Percentiles rank a stretch among this genome's conserved stretches.
Evolutionary conservation across 37 sponge, comb jelly and placozoan genomes (phyloP).

Genomic region (Oscarella lobularis): DNA sequence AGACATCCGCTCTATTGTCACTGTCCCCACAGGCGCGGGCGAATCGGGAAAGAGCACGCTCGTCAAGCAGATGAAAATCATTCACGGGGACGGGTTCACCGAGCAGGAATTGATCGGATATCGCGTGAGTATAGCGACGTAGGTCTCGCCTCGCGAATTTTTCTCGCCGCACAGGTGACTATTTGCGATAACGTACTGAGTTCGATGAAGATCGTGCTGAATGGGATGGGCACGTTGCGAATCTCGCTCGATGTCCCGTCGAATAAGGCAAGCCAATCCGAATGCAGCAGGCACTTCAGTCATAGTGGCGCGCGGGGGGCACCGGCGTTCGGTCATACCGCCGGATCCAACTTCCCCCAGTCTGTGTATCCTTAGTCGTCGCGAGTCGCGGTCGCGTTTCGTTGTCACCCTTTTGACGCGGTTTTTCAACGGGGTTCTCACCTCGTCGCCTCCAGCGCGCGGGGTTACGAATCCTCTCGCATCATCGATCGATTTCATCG

Average conservation of each 20-base stretch:
- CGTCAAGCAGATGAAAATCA: constrained; percentile 99
- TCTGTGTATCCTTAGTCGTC: too few relatives aligned
- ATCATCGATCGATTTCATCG: too few relatives aligned
- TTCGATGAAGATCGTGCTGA: constrained; percentile 81
- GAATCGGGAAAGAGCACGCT: constrained; percentile 97
- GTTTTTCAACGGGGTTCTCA: too few relatives aligned
- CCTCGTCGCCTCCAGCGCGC: too few relatives aligned
- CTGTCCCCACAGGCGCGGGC: constrained; percentile 70
- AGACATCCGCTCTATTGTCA: neutral
- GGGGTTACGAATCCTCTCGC: too few relatives aligned
- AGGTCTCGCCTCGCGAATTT: neutral
- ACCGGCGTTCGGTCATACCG: too few relatives aligned
- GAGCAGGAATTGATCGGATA: constrained; percentile 57
- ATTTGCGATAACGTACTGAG: constrained; percentile 73
- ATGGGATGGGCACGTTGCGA: constrained; percentile 58
- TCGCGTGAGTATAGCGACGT: constrained; percentile 32
- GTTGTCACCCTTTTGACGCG: too few relatives aligned
- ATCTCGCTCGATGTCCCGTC: constrained; percentile 5
- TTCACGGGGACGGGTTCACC: constrained; percentile 88
- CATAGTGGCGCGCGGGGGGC: too few relatives aligned
- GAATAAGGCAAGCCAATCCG: neutral
- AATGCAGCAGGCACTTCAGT: too few relatives aligned
- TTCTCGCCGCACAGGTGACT: constrained; percentile 44
- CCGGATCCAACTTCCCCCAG: too few relatives aligned
- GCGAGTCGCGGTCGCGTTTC: too few relatives aligned